phyloP scores from a whole-genome alignment of 2,797 vertebrate genomes.

The Enteromius trimaculatus region DNA sequence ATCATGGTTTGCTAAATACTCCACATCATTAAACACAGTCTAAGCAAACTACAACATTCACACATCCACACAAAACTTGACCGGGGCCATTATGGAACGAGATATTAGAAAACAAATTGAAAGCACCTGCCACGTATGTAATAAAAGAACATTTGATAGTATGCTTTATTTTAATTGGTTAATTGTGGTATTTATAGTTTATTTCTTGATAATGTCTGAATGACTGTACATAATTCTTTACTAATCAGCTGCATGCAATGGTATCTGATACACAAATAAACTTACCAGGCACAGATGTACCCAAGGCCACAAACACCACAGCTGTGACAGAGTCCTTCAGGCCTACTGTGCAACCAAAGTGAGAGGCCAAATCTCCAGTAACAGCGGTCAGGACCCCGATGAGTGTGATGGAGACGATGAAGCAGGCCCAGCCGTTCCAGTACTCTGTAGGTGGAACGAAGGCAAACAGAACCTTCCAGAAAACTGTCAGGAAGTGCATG shows the following conservation, averaged over 20 bases:
- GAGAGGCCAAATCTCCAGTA: conserved; percentile 86
- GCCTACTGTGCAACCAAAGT: conserved; percentile 88
- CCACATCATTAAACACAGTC: conserved; percentile 10
- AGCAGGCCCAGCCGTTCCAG: conserved; percentile 91
- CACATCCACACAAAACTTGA: background rate
- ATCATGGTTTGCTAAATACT: conserved; percentile 22
- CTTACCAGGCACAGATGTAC: conserved; percentile 88
- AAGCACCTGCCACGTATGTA: background rate
- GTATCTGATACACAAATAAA: conserved; percentile 32
- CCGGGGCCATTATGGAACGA: conserved; percentile 1
- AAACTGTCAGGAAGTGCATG: conserved; percentile 91
- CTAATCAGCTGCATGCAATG: background rate
- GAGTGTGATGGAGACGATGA: conserved; percentile 84
- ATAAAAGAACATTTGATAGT: background rate
- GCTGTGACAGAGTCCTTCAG: conserved; percentile 89
- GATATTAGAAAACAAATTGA: background rate
- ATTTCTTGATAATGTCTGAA: background rate
- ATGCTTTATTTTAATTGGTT: background rate
- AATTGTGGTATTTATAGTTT: background rate
- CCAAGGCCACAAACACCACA: conserved; percentile 88
- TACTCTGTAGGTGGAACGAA: conserved; percentile 90
- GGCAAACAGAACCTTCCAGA: conserved; percentile 90
- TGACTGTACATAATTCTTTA: background rate
- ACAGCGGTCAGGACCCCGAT: conserved; percentile 86
- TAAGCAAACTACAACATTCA: background rate